Conservation (phyloP, 53 echinoderm and acorn worm genomes). For the Holothuria scabra region DNA sequence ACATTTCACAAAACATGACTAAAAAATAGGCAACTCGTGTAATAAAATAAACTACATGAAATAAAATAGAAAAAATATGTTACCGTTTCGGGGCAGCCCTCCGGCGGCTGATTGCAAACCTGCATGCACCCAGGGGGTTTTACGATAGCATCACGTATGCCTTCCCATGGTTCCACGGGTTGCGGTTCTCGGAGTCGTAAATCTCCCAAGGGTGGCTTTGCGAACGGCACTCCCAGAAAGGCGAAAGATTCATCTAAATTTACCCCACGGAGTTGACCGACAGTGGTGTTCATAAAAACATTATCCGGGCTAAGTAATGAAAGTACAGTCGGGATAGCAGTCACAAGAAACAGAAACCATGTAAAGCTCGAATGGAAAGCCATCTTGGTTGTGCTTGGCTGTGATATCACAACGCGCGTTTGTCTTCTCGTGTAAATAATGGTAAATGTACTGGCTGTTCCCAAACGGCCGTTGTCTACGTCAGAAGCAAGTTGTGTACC, state of each 20-base stretch:
- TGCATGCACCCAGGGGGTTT: constrained; percentile 35
- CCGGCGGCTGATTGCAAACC: constrained; percentile 18
- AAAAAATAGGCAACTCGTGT: too few species aligned
- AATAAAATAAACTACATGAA: too few species aligned
- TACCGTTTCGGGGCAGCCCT: constrained; percentile 26
- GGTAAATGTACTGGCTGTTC: too few species aligned
- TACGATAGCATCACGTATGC: background rate
- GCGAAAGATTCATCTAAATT: constrained; percentile 17
- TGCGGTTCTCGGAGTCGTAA: constrained; percentile 25
- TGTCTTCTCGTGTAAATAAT: too few species aligned
- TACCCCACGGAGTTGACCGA: constrained; percentile 22
- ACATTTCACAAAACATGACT: too few species aligned
- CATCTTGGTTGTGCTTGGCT: too few species aligned
- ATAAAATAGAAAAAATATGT: background rate
- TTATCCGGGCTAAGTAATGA: background rate
- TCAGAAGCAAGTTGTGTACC: too few species aligned
- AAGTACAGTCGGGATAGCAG: background rate
- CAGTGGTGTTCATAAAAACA: constrained; percentile 2
- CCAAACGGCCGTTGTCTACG: too few species aligned
- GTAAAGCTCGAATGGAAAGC: too few species aligned
- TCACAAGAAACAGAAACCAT: background rate
- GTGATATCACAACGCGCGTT: too few species aligned
- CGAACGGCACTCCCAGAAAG: constrained; percentile 43
- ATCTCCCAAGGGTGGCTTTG: constrained; percentile 26
- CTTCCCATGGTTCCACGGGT: constrained; percentile 26